Base-by-base conservation (phyloP, 2,888 invertebrate genomes). In the Noctuana brunneofusca region DNA sequence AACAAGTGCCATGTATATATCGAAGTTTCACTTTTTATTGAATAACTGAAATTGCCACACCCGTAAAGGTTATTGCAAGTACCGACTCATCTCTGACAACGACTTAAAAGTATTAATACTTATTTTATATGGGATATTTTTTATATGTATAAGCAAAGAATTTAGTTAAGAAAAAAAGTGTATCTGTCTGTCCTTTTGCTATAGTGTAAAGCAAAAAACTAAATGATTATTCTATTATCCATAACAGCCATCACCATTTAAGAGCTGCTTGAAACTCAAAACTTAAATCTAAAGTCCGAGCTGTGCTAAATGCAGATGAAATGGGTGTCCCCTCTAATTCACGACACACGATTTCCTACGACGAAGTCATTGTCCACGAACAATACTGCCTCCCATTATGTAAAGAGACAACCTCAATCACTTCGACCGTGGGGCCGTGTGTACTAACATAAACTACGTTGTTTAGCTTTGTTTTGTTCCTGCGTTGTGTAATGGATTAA, bases 361-460 rank as follows among this genome's bases (percentile, higher is more conserved):
- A 16, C 46, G 58, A 16, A 60, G 75, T 75, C 76, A 79, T 80
- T 83, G 79, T 81, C 75, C 76, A 71, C 75, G 70, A 73, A 83
- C 79, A 83, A 81, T 78, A 67, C 64, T 66, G 64, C 56, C 69
- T 62, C 58, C 50, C 58, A 74, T 81, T 82, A 79, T 78, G 77
- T 81, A 79, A 80, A 74, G 64, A 74, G 69, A 69, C 69, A 75
- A 78, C 78, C 80, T 69, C 68, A 71, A 74, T 71, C 67, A 67
- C 69, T 67, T 68, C 65, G 69, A 72, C 65, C 74, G 72, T 75
- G 69, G 60, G 46, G 54, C 62, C 41, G 62, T 62, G 62, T 55
- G 54, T 48, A 54, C 55, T 38, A 30, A 59, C 59, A 43, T 64
- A 16, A 18, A 58, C 38, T 16, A 12, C n/a, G 41, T 18, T 50